Percentiles rank a stretch among this genome's conserved stretches.
Evolutionary conservation across 2,797 vertebrate species (phyloP).

Genomic region (Microctenopoma stevenorrisi): DNA sequence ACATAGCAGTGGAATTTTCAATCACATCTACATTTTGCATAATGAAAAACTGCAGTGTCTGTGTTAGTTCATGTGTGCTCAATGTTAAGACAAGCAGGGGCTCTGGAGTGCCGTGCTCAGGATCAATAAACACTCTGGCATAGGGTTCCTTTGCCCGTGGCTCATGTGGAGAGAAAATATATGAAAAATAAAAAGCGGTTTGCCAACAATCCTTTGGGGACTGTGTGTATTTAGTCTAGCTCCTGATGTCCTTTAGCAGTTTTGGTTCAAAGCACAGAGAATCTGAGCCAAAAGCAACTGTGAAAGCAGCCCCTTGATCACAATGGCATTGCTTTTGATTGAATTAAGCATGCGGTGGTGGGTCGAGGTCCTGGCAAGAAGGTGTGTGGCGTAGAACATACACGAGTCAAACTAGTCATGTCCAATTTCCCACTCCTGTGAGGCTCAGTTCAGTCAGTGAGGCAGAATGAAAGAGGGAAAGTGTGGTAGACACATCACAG

Average conservation of each 20-base stretch:
- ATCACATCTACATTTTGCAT: slow-evolving; percentile 62
- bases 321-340: slow-evolving; percentile 53
- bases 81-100: slow-evolving; percentile 55
- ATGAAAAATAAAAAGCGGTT: slow-evolving; percentile 44
- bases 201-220: slow-evolving; percentile 45
- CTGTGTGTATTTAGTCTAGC: slow-evolving; percentile 55
- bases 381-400: slow-evolving; percentile 42
- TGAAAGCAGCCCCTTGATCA: slow-evolving; percentile 60
- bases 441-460: slow-evolving; percentile 1
- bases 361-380: slow-evolving; percentile 29
- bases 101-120: slow-evolving; percentile 50
- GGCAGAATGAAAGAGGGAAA: not conserved
- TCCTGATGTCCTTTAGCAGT: slow-evolving; percentile 43
- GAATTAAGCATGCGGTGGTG: slow-evolving; percentile 52
- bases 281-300: slow-evolving; percentile 62
- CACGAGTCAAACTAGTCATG: slow-evolving; percentile 31
- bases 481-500: slow-evolving; percentile 2
- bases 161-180: slow-evolving; percentile 57
- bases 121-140: slow-evolving; percentile 62
- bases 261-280: slow-evolving; percentile 51
- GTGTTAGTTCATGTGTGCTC: slow-evolving; percentile 62
- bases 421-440: slow-evolving; percentile 24
- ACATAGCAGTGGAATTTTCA: slow-evolving; percentile 33
- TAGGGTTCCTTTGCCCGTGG: slow-evolving; percentile 39
- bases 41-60: slow-evolving; percentile 65